Evolutionary conservation across 2,888 invertebrate species (phyloP), one percentile per base, ranked within the genome.

Genomic region (Oscheius sp.): DNA sequence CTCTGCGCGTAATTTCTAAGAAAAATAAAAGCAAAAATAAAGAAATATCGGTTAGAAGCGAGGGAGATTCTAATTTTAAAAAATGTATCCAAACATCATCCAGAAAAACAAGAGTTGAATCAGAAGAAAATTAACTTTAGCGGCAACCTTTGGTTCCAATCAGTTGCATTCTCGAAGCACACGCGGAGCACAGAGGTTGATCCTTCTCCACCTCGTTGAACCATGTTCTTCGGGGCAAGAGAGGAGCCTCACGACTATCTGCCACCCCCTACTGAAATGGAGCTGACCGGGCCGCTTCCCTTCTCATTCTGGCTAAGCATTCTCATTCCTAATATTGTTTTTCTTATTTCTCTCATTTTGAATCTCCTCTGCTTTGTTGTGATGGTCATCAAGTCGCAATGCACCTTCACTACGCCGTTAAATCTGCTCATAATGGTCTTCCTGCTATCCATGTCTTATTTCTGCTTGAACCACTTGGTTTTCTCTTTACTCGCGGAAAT

Each of bases 391-490:
- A 61, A 61, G 31, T 29, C 45, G 12, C 42, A 27, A 17, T 61
- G 61, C 45, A 61, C 61, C 8, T 61, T 61, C 17, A 61, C 61
- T 15, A 61, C 42, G 23, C 42, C 61, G 6, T 31, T 45, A 20
- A 61, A 61, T 29, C 31, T 61, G n/a, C 31, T 61, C 4, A 61
- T 61, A 45, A 61, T 61, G 61, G 45, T 42, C 17, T 42, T 61
- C 15, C 42, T 61, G 12, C 27, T 45, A 1, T 45, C 61, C 17
- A 61, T 61, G 61, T 29, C 27, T n/a, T 27, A 45, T n/a, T 42
- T 27, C 12, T 42, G 29, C 4, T 20, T 61, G 45, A 61, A 61
- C 27, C 27, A 45, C 29, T 45, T 61, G 29, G 45, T 61, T 20
- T 61, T 25, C 29, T 61, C 61, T 31, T 29, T 61, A 3, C 15